Base-by-base conservation (phyloP, 2,888 invertebrate genomes). In the Leptogaster cylindrica region DNA sequence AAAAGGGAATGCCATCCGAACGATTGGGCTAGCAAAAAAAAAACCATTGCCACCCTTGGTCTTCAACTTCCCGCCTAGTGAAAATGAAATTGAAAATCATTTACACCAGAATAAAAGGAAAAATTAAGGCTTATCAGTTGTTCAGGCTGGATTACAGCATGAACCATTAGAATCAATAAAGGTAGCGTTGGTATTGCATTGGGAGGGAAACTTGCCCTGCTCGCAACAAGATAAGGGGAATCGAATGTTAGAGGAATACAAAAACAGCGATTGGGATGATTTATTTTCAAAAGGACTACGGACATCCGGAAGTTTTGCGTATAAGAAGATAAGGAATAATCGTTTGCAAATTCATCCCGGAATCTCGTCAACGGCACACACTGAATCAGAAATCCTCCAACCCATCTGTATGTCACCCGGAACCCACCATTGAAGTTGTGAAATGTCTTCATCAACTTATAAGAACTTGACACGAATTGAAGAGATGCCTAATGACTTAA, bases 41-140 rank as follows among this genome's bases (percentile, higher is more conserved):
- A n/a, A n/a, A n/a, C n/a, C n/a, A n/a, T n/a, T n/a, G n/a, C n/a
- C n/a, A n/a, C n/a, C n/a, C n/a, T n/a, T n/a, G n/a, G n/a, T 6
- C 41, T 41, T 41, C 18, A 41, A 18, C 14, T 14, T 6, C 14
- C 5, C 10, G 18, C 6, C 41, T 6, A 41, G 14, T 14, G 6
- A 18, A 41, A 41, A 41, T 41, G 41, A 41, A 41, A 41, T 41
- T 41, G 41, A 16, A 41, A 41, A 41, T 41, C 41, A 41, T 41
- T 41, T 41, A 41, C 41, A 41, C 41, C 41, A 41, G 10, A 41
- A 41, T 41, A 41, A 41, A 41, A 41, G 6, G 41, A 41, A 39
- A 41, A 14, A 41, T 16, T n/a, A 2, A 16, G 14, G 41, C 41
- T 41, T 41, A 41, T 41, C 41, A 41, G 41, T 41, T 41, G 14